Conservation (phyloP, 2,888 invertebrate species). For the Eumacrocentrus americanus region DNA sequence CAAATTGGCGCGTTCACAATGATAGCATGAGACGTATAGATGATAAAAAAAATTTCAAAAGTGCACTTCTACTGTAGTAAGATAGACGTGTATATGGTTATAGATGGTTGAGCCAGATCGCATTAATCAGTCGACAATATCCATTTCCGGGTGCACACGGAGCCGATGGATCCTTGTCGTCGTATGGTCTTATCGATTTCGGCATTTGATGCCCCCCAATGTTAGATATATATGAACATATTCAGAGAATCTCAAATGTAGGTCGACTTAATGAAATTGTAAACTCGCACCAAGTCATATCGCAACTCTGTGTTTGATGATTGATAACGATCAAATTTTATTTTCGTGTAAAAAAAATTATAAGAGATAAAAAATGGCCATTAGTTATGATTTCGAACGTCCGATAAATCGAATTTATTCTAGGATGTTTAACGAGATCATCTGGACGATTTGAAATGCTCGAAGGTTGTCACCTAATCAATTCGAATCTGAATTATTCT, state of each 20-base stretch:
- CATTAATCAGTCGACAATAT: conserved; percentile 39
- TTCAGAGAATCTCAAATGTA: conserved; percentile 30
- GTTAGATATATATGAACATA: conserved; percentile 14
- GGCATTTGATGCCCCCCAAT: conserved; percentile 11
- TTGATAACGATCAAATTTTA: too few relatives aligned
- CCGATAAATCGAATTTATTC: too few relatives aligned
- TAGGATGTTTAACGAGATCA: too few relatives aligned
- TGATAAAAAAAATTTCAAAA: too few relatives aligned
- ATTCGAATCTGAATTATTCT: too few relatives aligned
- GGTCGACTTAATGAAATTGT: conserved; percentile 42
- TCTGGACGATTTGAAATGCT: too few relatives aligned
- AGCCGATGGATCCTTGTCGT: not conserved
- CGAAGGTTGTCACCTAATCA: too few relatives aligned
- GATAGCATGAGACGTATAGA: conserved; percentile 2
- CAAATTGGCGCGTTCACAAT: conserved; percentile 16
- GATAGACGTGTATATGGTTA: too few relatives aligned
- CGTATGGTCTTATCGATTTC: conserved; percentile 33
- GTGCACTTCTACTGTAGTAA: too few relatives aligned
- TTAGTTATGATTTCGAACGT: too few relatives aligned
- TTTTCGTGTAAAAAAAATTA: too few relatives aligned
- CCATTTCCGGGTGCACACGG: conserved; percentile 24
- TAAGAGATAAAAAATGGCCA: too few relatives aligned
- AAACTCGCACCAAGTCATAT: conserved; percentile 33
- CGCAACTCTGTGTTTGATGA: conserved; percentile 12
- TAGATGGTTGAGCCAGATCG: conserved; percentile 24